These are phyloP conservation scores for Ectropis crepuscularia DNA, from an alignment of 2,888 invertebrate species.

Conservation along the genomic window DNA sequence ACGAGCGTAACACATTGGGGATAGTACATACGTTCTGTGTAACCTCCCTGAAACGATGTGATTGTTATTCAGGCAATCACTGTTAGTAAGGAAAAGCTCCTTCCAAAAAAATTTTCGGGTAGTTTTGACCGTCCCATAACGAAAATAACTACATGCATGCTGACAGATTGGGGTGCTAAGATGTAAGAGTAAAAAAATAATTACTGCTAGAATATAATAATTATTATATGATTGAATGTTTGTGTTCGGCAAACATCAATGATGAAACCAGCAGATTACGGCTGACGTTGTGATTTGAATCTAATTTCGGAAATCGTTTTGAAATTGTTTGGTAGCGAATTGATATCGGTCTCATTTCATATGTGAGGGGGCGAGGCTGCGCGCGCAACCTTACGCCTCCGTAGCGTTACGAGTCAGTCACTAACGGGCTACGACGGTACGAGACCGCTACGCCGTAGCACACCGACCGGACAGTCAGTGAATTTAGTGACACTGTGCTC, in stretches of 20 bases:
- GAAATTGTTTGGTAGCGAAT: constrained; percentile 72
- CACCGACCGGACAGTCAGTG: constrained; percentile 51
- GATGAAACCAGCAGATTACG: constrained; percentile 17
- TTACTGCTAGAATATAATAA: not conserved
- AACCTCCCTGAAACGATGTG: no score
- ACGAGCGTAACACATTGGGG: no score
- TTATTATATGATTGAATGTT: not conserved
- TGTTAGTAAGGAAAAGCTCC: no score
- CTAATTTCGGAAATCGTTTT: constrained; percentile 66
- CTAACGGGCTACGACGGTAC: constrained; percentile 68
- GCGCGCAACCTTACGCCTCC: constrained; percentile 72
- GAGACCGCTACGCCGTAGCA: constrained; percentile 76
- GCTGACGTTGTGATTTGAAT: constrained; percentile 49
- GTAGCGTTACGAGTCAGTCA: constrained; percentile 77
- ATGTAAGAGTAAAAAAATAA: not conserved
- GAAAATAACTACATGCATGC: not conserved
- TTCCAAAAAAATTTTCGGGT: no score
- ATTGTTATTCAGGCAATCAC: no score
- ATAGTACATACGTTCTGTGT: no score
- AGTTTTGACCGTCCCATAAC: no score
- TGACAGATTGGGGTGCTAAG: not conserved
- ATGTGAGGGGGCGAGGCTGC: constrained; percentile 81
- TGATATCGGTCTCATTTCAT: constrained; percentile 78
- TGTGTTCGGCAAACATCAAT: constrained; percentile 8
- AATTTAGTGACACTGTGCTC: constrained; percentile 59